phyloP scores from a whole-genome alignment of 2,888 invertebrate species.

The Anthoptus insignis region DNA sequence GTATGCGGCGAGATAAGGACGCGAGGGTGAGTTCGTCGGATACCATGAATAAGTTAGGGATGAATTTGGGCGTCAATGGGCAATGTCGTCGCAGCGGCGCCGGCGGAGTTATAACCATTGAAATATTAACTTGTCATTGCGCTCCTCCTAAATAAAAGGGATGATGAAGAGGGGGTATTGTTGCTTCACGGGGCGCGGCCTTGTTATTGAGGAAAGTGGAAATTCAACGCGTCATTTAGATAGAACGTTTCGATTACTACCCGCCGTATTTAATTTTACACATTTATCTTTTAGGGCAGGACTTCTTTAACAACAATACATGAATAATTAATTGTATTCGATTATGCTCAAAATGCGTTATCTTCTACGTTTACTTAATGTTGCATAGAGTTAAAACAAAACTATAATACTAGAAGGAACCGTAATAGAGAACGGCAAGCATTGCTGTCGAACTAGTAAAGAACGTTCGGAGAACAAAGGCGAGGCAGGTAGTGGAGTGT shows the following conservation, averaged over 20 bases:
- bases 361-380: no score
- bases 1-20: slow-evolving; percentile 67
- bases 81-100: slow-evolving; percentile 50
- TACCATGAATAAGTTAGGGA: slow-evolving; percentile 72
- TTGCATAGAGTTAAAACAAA: no score
- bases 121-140: slow-evolving; percentile 46
- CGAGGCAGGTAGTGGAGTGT: slow-evolving; percentile 41
- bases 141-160: slow-evolving; percentile 31
- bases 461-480: slow-evolving; percentile 36
- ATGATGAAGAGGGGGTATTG: slow-evolving; percentile 24
- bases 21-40: slow-evolving; percentile 57
- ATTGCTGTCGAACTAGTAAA: not conserved
- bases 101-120: slow-evolving; percentile 47
- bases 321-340: no score
- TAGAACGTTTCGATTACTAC: not conserved
- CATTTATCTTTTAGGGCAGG: not conserved
- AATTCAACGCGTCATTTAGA: slow-evolving; percentile 3
- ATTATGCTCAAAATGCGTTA: no score
- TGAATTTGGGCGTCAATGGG: slow-evolving; percentile 64
- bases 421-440: slow-evolving; percentile 9
- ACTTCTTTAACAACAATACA: not conserved
- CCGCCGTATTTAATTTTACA: not conserved
- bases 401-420: no score
- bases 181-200: slow-evolving; percentile 10
- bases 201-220: slow-evolving; percentile 3